phyloP scores from a whole-genome alignment of 2,113 vertebrate species.

The Suncus etruscus region DNA sequence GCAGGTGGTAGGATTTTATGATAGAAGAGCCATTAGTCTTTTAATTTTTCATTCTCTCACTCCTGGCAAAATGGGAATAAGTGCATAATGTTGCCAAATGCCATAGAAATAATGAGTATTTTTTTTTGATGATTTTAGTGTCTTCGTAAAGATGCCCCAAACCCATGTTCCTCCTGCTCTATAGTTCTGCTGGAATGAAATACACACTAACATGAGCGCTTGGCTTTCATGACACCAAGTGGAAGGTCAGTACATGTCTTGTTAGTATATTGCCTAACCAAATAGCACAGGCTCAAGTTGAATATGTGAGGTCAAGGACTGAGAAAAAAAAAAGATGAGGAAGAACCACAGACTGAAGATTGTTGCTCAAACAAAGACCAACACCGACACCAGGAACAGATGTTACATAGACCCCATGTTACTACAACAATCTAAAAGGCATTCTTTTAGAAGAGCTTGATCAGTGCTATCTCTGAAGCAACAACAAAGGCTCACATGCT shows the following conservation, averaged over 20 bases:
- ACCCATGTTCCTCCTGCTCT: neutral
- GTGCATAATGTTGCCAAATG: neutral
- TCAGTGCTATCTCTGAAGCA: neutral
- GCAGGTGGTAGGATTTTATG: neutral
- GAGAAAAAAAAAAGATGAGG: neutral
- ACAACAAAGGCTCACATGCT: neutral
- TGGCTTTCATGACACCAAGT: neutral
- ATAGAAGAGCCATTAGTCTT: slow-evolving; percentile 33
- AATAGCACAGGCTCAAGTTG: neutral
- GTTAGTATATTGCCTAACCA: neutral
- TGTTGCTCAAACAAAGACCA: neutral
- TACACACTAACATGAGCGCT: neutral
- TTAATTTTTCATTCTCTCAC: slow-evolving; percentile 15
- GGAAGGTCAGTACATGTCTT: neutral
- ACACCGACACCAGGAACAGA: neutral
- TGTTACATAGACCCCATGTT: neutral
- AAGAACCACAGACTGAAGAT: neutral
- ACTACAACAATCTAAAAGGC: neutral
- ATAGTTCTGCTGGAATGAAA: neutral
- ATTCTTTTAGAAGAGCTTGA: neutral
- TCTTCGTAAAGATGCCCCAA: neutral
- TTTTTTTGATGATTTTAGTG: neutral
- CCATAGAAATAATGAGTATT: neutral
- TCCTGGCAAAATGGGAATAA: slow-evolving; percentile 27
- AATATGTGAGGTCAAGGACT: neutral